Evolutionary conservation across 2,888 invertebrate genomes (phyloP).

Genomic region (Melanargia galathea): DNA sequence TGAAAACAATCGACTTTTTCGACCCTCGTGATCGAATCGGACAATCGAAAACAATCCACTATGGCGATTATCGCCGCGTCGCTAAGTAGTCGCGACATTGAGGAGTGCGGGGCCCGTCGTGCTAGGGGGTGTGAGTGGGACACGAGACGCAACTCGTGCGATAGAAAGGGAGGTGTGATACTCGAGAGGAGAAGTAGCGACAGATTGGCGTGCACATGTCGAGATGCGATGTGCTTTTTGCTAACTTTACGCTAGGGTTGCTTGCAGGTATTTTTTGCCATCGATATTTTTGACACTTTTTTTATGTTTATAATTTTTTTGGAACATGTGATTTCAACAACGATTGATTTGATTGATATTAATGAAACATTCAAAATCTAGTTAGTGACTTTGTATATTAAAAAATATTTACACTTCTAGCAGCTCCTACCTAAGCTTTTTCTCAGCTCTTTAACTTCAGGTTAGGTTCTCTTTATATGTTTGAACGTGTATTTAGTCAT

Average conservation of each 20-base stretch:
- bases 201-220: slow-evolving; percentile 82
- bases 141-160: slow-evolving; percentile 34
- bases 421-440: no score
- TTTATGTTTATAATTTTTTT: background rate
- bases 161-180: slow-evolving; percentile 50
- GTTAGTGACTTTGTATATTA: no score
- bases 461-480: no score
- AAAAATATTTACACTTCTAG: no score
- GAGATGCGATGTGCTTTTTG: slow-evolving; percentile 79
- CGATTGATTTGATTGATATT: no score
- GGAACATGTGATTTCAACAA: no score
- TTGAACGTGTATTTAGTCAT: background rate
- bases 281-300: slow-evolving; percentile 14
- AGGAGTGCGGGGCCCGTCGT: slow-evolving; percentile 49
- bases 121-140: slow-evolving; percentile 54
- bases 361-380: no score
- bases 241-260: slow-evolving; percentile 52
- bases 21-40: slow-evolving; percentile 65
- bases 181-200: slow-evolving; percentile 71
- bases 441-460: no score
- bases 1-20: slow-evolving; percentile 50
- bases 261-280: slow-evolving; percentile 17
- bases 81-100: slow-evolving; percentile 73
- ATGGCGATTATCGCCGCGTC: slow-evolving; percentile 70
- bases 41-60: slow-evolving; percentile 72